phyloP scores from a whole-genome alignment of 2,113 vertebrate species.

The Raja brachyura region DNA sequence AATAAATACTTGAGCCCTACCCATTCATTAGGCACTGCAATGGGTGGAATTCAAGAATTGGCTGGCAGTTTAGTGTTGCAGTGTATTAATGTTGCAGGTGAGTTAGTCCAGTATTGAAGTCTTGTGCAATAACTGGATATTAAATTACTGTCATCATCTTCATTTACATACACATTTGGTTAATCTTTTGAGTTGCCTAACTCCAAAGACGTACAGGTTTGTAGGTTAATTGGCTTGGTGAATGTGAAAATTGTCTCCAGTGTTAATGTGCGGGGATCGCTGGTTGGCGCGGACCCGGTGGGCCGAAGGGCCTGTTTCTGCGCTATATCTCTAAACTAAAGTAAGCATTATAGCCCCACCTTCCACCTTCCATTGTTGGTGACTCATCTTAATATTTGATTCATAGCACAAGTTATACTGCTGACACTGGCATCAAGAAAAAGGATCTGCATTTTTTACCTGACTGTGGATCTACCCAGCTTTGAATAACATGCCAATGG shows the following conservation, averaged over 20 bases:
- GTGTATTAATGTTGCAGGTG: background rate
- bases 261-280: too few relatives aligned
- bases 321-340: too few relatives aligned
- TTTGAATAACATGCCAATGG: background rate
- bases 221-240: too few relatives aligned
- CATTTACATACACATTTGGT: background rate
- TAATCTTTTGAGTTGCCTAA: background rate
- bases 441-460: background rate
- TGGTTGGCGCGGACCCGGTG: too few relatives aligned
- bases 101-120: background rate
- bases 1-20: background rate
- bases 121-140: background rate
- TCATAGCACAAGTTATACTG: background rate
- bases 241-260: too few relatives aligned
- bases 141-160: background rate
- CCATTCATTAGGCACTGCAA: background rate
- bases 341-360: background rate
- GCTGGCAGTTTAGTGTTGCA: background rate
- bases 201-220: background rate
- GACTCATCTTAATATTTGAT: background rate
- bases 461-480: background rate
- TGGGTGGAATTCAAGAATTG: background rate
- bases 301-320: too few relatives aligned
- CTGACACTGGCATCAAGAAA: background rate
- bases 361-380: background rate